These are phyloP conservation scores for Holocentrus rufus DNA, from an alignment of 2,797 vertebrate genomes.

Conservation along the genomic window DNA sequence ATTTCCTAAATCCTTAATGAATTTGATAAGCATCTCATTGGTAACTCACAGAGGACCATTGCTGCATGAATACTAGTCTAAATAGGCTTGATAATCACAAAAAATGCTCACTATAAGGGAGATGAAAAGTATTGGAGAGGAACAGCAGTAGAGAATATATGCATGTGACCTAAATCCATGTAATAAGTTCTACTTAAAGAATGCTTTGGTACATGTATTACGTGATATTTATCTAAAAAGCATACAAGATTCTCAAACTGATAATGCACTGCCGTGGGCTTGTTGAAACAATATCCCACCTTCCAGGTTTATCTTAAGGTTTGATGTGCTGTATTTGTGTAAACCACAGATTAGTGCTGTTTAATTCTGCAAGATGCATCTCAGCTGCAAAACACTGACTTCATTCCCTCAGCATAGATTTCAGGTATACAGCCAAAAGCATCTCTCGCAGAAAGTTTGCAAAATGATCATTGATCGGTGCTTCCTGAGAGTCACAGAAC, in stretches of 20 bases:
- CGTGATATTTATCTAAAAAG: constrained; percentile 56
- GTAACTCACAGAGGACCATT: constrained; percentile 12
- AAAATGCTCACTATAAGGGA: constrained; percentile 29
- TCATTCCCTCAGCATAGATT: constrained; percentile 34
- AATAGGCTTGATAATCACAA: constrained; percentile 36
- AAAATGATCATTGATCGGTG: constrained; percentile 37
- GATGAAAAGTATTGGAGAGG: constrained; percentile 29
- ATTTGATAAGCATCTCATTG: constrained; percentile 28
- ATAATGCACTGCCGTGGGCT: constrained; percentile 30
- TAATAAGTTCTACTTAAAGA: constrained; percentile 40
- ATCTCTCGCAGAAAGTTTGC: constrained; percentile 20
- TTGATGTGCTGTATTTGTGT: constrained; percentile 19
- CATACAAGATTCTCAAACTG: constrained; percentile 25
- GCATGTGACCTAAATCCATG: constrained; percentile 49
- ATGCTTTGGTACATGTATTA: constrained; percentile 44
- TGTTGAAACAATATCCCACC: constrained; percentile 42
- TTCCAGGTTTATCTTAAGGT: constrained; percentile 35
- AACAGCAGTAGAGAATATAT: constrained; percentile 31
- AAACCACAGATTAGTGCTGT: constrained; percentile 39
- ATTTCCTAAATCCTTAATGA: constrained; percentile 3
- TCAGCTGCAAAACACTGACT: constrained; percentile 34
- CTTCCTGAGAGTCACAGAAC: constrained; percentile 16
- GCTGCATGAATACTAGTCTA: constrained; percentile 27
- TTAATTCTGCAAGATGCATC: constrained; percentile 47
- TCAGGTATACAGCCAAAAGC: constrained; percentile 7